Evolutionary conservation across 1,140 invertebrate genomes (phyloP).

Genomic region (Eurosta solidaginis): DNA sequence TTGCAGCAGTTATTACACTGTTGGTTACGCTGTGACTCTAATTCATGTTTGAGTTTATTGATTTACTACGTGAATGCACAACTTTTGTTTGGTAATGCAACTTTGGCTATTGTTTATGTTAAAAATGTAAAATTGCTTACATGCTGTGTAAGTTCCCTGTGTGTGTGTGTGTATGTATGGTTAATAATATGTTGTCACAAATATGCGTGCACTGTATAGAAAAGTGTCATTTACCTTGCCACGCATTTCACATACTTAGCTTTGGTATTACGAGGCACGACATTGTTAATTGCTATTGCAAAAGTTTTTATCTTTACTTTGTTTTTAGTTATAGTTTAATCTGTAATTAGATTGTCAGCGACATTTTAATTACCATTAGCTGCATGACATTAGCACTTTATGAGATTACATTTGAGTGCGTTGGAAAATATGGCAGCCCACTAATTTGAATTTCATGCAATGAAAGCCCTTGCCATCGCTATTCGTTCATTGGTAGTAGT

Average conservation of each 20-base stretch:
- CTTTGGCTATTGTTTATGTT: neutral
- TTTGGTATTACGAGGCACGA: neutral
- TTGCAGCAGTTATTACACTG: neutral
- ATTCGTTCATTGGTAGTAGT: no score
- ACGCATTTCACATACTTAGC: neutral
- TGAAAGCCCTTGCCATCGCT: no score
- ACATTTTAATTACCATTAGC: conserved; percentile 3
- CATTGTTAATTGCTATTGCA: neutral
- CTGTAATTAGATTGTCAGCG: neutral
- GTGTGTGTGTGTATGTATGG: neutral
- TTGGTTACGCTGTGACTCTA: neutral
- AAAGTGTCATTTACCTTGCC: conserved; percentile 11
- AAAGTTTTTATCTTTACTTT: neutral
- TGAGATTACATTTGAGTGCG: neutral
- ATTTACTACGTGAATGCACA: conserved; percentile 24
- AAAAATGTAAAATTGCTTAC: neutral
- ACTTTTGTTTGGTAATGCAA: neutral
- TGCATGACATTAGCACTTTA: neutral
- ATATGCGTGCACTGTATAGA: no score
- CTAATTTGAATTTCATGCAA: neutral
- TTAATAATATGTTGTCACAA: no score
- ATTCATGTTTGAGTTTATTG: neutral
- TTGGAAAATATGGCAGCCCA: neutral
- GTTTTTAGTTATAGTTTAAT: neutral
- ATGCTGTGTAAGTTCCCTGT: neutral